Percentiles rank a stretch among this genome's conserved stretches.
Conservation (phyloP, 2,797 vertebrate genomes). For the Poecilia wingei region DNA sequence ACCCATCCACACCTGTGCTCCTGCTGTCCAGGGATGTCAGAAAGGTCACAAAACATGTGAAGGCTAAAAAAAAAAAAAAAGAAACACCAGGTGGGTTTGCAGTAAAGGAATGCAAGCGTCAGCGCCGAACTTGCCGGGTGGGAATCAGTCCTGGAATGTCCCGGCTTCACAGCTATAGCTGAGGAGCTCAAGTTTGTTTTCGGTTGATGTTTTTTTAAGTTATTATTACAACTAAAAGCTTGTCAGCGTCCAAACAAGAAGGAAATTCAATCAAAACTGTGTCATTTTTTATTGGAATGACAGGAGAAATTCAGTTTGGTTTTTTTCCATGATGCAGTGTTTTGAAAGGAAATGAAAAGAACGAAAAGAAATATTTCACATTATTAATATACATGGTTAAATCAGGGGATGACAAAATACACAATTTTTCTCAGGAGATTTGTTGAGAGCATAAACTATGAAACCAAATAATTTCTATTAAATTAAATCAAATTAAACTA, state of each 20-base stretch:
- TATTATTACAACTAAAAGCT: background rate
- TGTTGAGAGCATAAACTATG: background rate
- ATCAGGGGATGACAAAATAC: background rate
- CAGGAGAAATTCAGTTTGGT: background rate
- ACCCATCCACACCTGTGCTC: conserved; percentile 11
- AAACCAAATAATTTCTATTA: background rate
- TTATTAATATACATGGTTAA: background rate
- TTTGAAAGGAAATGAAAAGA: background rate
- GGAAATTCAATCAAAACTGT: background rate
- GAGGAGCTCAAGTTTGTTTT: conserved; percentile 30
- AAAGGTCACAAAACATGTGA: conserved; percentile 32
- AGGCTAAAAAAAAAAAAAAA: conserved; percentile 16
- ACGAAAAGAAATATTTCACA: background rate
- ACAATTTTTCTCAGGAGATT: background rate
- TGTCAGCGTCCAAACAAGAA: background rate
- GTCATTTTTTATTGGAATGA: background rate
- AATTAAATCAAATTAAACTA: background rate
- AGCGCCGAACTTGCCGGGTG: conserved; percentile 53
- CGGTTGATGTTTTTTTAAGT: background rate
- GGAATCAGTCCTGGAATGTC: conserved; percentile 58
- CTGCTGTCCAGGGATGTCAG: conserved; percentile 29
- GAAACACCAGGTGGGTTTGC: conserved; percentile 50
- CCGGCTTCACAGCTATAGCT: conserved; percentile 55
- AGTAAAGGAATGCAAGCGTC: conserved; percentile 58
- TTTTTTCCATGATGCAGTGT: background rate